A percentile compares a stretch with the other conserved stretches of the same genome.
phyloP scores from a whole-genome alignment of 2,888 invertebrate species.

The Nebria salina region DNA sequence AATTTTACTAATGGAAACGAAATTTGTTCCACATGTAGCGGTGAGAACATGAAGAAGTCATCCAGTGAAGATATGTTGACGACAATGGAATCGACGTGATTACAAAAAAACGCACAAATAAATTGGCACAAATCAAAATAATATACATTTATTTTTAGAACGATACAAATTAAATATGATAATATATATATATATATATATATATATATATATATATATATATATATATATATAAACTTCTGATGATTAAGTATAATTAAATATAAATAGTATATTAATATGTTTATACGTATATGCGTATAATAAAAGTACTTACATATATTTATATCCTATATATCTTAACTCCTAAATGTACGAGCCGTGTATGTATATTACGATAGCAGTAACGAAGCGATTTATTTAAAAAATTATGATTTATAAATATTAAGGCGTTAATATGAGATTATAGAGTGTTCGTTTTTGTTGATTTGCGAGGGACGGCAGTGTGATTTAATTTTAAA shows the following conservation, averaged over 20 bases:
- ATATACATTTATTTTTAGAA: slow-evolving; percentile 39
- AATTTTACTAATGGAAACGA: too few relatives aligned
- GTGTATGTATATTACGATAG: background rate
- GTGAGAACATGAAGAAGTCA: slow-evolving; percentile 29
- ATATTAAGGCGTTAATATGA: background rate
- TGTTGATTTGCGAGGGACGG: background rate
- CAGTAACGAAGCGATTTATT: background rate
- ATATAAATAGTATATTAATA: slow-evolving; percentile 14
- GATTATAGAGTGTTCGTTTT: background rate
- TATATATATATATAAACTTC: slow-evolving; percentile 28
- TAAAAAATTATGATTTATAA: slow-evolving; percentile 1
- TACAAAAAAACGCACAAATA: slow-evolving; percentile 8
- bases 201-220: slow-evolving; percentile 24
- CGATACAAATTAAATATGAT: slow-evolving; percentile 26
- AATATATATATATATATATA: slow-evolving; percentile 23
- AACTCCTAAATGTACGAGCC: background rate
- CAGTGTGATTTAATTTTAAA: background rate
- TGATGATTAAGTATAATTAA: slow-evolving; percentile 20
- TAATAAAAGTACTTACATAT: background rate
- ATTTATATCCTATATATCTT: background rate
- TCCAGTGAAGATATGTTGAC: slow-evolving; percentile 43
- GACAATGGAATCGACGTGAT: slow-evolving; percentile 24
- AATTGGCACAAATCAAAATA: background rate
- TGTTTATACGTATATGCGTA: too few relatives aligned
- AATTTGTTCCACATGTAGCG: slow-evolving; percentile 15